Evolutionary conservation across 1,140 invertebrate genomes (phyloP).

Genomic region (Neodiprion pinetum): DNA sequence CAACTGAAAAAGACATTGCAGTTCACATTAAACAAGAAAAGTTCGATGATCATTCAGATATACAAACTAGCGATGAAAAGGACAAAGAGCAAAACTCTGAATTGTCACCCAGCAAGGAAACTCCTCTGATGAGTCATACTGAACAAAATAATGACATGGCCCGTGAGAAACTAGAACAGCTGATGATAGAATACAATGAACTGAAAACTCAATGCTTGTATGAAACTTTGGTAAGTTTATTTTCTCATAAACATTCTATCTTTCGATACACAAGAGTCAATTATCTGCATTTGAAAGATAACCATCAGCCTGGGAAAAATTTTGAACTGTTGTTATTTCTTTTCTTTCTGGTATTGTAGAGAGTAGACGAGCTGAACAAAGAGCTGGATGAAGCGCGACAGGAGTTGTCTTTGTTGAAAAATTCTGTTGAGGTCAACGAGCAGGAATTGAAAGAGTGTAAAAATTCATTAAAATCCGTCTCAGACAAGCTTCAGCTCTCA

Average conservation of each 20-base stretch:
- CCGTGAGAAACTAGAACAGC: neutral
- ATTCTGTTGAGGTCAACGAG: neutral
- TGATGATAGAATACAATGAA: neutral
- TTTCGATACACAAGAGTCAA: neutral
- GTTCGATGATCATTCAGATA: conserved; percentile 3
- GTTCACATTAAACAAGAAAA: conserved; percentile 21
- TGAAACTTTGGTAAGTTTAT: neutral
- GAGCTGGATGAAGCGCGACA: neutral
- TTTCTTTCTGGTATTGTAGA: neutral
- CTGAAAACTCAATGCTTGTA: neutral
- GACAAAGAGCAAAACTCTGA: conserved; percentile 9
- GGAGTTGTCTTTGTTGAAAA: neutral
- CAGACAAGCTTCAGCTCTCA: neutral
- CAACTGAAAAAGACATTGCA: conserved; percentile 26
- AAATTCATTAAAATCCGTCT: neutral
- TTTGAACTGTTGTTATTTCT: neutral
- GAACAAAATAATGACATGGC: neutral
- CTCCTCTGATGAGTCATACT: no score
- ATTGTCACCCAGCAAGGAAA: no score
- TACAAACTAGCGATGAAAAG: conserved; percentile 23
- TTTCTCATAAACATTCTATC: no score
- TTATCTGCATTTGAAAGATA: no score
- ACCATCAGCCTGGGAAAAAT: neutral
- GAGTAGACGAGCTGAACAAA: neutral
- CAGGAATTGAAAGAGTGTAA: neutral